Base-by-base conservation (phyloP, 2,888 invertebrate genomes). In the Pristionchus arcanus region DNA sequence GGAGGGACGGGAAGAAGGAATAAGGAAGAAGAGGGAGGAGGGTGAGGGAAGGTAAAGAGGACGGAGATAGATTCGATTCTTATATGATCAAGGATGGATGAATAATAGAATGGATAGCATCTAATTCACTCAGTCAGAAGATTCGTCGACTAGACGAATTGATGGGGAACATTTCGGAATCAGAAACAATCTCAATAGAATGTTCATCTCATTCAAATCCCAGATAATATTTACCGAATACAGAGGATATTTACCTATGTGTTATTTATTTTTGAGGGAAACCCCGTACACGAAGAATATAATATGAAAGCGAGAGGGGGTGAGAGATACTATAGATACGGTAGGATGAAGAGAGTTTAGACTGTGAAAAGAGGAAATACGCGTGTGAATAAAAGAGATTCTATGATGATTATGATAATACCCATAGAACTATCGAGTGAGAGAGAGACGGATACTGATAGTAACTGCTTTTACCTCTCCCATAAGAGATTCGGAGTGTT, bases 371-470 rank as follows among this genome's bases (percentile, higher is more conserved):
- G 31, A n/a, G 25, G 68, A 28, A 28, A 68, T 25, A 28, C n/a
- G 42, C n/a, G 42, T 77, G 15, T 34, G 42, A 77, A n/a, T 11
- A 11, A 19, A 49, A n/a, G 77, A 77, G 77, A 77, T 42, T 37
- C 77, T n/a, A 49, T 42, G 31, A 77, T n/a, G 42, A 77, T 77
- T 77, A 77, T 77, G n/a, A 16, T 77, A 77, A 77, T 77, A 77
- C 42, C 37, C 77, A 25, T 9, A 42, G 11, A 13, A 77, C 42
- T 77, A 42, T 42, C 25, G 19, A 74, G n/a, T 25, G 74, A 74
- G 9, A 28, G 74, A 37, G 25, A n/a, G 34, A 21, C 16, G 49
- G 37, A 53, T 34, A 37, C 42, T 31, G 25, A 77, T 49, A 25
- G 28, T 25, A 37, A 74, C 74, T 21, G 34, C 74, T 37, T 37